Evolutionary conservation across 2,797 vertebrate genomes (phyloP), one percentile per base, ranked within the genome.

Genomic region (Leucoraja ocellata): DNA sequence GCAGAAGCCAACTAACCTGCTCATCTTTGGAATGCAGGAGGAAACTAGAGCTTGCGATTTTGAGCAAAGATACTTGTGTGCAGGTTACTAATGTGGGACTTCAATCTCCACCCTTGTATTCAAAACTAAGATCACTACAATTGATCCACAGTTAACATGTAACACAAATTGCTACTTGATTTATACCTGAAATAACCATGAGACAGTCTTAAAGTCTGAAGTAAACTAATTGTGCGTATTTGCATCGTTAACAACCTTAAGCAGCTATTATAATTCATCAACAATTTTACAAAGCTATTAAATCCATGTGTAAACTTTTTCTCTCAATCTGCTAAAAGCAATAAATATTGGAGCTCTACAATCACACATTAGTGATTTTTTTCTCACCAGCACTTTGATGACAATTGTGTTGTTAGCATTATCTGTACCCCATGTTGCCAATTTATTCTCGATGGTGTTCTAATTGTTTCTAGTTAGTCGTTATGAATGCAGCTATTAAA

Each of bases 401-500:
- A 94, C 94, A 93, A 93, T 93, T 94, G 92, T 93, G 94, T 95
- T 61, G 68, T 71, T 88, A 94, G 93, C 2, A 65, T 79, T 93
- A 92, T 93, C 46, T 86, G 36, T 3, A 21, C 32, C 25, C 32
- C 68, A 65, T 68, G 68, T 16, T 8, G 88, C 32, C 88, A 91
- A 63, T 23, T 91, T 73, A 91, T 91, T 73, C 86, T 91, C 86
- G 23, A 63, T 93, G 71, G 65, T 93, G 91, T 18, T 63, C 93
- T 93, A 93, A 94, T 94, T 93, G 54, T 93, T 93, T 63, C 93
- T 68, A 93, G 32, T 94, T 79, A 94, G 21, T 32, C 93, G 0
- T 18, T 93, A 94, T 25, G 94, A 93, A 94, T 74, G 93, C 1
- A 74, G 86, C 88, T 94, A 95, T 95, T 94, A 91, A n/a, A 25